Evolutionary conservation across 2,797 vertebrate genomes (phyloP).

Genomic region (Hippopotamyrus pictus): DNA sequence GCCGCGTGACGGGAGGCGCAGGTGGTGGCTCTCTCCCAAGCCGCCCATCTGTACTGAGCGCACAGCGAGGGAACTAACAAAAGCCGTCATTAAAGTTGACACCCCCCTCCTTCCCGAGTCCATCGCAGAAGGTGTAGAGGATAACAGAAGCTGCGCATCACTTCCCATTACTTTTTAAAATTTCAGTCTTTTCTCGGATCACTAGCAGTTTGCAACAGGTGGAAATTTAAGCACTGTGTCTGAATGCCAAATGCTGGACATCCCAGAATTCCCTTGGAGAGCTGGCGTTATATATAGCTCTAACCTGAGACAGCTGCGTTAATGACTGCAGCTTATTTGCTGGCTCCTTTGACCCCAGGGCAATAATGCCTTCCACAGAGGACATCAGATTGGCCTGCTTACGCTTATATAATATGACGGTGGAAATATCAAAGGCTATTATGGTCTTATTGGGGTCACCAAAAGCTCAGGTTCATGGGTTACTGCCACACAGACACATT

Average conservation of each 20-base stretch:
- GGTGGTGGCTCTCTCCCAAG: not conserved
- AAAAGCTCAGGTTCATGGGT: not conserved
- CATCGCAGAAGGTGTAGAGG: not conserved
- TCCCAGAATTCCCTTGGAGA: not conserved
- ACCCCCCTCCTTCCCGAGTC: not conserved
- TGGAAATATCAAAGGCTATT: slow-evolving; percentile 16
- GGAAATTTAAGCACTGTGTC: not conserved
- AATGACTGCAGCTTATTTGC: not conserved
- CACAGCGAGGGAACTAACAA: not conserved
- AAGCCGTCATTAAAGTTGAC: not conserved
- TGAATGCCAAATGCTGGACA: not conserved
- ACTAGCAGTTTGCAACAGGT: not conserved
- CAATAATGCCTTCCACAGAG: not conserved
- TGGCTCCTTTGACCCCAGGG: not conserved
- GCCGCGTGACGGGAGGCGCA: not conserved
- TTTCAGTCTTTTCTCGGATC: not conserved
- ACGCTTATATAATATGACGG: not conserved
- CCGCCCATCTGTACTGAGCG: not conserved
- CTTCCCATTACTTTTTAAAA: not conserved
- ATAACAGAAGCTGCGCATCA: not conserved
- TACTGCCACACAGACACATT: not conserved
- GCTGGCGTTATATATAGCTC: not conserved
- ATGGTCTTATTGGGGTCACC: not conserved
- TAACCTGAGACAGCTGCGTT: slow-evolving; percentile 5
- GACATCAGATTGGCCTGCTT: not conserved